A percentile compares a stretch with the other conserved stretches of the same genome.
phyloP scores from a whole-genome alignment of 2,797 vertebrate genomes.

The Graptemys geographica region DNA sequence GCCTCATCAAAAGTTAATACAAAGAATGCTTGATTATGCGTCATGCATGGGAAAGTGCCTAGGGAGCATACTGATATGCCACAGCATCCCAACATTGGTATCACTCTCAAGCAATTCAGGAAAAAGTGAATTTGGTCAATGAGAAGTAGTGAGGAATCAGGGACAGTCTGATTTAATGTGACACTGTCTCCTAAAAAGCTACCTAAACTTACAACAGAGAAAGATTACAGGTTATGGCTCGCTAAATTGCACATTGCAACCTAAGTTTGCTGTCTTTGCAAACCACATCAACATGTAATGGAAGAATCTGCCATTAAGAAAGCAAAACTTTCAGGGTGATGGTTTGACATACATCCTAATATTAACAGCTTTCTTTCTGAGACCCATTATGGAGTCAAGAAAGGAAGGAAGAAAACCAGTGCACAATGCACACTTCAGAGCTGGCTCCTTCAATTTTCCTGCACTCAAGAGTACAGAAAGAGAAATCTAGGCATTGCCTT shows the following conservation, averaged over 20 bases:
- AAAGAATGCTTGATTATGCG: rapidly evolving
- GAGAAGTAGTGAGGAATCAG: neutral
- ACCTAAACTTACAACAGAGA: neutral
- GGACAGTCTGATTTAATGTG: neutral
- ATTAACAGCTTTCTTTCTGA: too few species aligned
- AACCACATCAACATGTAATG: neutral
- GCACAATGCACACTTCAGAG: too few species aligned
- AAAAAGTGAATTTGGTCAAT: neutral
- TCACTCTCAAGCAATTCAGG: neutral
- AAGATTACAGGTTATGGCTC: neutral
- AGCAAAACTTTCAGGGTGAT: neutral
- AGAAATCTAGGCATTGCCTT: too few species aligned
- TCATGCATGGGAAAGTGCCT: neutral
- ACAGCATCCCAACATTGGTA: neutral
- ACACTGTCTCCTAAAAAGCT: neutral
- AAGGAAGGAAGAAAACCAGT: too few species aligned
- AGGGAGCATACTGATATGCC: neutral
- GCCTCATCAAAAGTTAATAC: neutral
- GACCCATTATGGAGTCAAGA: too few species aligned
- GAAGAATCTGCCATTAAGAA: neutral
- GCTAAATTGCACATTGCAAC: neutral
- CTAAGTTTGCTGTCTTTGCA: neutral
- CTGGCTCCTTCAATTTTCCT: too few species aligned
- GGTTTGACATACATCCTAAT: too few species aligned
- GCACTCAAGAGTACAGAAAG: too few species aligned